phyloP scores from a whole-genome alignment of 2,888 invertebrate species.

The Crocallis elinguaria region DNA sequence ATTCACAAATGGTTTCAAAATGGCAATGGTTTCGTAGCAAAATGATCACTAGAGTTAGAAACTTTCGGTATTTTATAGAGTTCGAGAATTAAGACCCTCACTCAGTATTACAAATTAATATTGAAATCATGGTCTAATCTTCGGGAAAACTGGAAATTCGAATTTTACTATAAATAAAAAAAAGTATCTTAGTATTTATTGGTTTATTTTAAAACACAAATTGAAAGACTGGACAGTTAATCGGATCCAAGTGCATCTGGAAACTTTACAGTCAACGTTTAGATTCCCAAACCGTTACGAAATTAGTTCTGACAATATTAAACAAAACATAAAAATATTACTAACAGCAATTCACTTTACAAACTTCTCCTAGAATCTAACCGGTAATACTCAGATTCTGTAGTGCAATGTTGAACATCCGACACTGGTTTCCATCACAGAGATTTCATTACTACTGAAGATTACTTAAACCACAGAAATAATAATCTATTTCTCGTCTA shows the following conservation, averaged over 20 bases:
- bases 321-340: slow-evolving; percentile 80
- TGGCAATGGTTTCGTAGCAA: no score
- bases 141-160: no score
- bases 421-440: slow-evolving; percentile 80
- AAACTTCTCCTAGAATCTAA: slow-evolving; percentile 75
- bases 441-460: slow-evolving; percentile 76
- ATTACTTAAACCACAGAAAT: slow-evolving; percentile 75
- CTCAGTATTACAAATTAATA: no score
- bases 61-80: no score
- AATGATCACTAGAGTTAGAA: no score
- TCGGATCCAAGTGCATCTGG: slow-evolving; percentile 75
- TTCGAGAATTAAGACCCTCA: no score
- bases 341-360: slow-evolving; percentile 79
- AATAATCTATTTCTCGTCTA: slow-evolving; percentile 71
- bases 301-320: slow-evolving; percentile 82
- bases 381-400: slow-evolving; percentile 80
- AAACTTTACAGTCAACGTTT: slow-evolving; percentile 61
- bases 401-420: slow-evolving; percentile 70
- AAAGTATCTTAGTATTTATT: slow-evolving; percentile 61
- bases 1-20: no score
- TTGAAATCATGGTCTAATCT: no score
- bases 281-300: slow-evolving; percentile 75
- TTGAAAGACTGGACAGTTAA: slow-evolving; percentile 79
- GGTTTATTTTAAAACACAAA: slow-evolving; percentile 83
- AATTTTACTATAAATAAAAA: slow-evolving; percentile 2